These are phyloP conservation scores for Zosterops pallidus DNA, from an alignment of 2,113 vertebrate species.

Conservation along the genomic window DNA sequence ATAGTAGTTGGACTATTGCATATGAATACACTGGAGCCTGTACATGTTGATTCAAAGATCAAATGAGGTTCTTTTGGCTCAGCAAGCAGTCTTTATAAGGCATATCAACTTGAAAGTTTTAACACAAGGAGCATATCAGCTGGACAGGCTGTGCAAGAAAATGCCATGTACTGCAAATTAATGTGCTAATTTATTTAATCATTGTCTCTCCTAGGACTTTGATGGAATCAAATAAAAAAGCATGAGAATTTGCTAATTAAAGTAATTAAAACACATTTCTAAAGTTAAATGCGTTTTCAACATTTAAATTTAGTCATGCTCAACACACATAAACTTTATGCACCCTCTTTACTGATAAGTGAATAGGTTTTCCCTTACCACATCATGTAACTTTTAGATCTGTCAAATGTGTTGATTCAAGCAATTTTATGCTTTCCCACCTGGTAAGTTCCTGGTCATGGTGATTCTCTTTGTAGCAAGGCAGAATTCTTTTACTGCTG, in stretches of 20 bases:
- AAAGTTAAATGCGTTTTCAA: neutral
- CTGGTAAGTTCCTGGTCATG: neutral
- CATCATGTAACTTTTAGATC: neutral
- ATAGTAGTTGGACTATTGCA: neutral
- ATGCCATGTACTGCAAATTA: neutral
- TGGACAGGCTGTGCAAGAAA: neutral
- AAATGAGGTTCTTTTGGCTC: neutral
- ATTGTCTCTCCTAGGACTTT: neutral
- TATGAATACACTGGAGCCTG: neutral
- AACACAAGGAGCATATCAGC: neutral
- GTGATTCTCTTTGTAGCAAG: neutral
- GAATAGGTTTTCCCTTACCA: neutral
- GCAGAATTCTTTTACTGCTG: neutral
- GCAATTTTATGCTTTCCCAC: neutral
- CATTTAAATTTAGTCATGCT: neutral
- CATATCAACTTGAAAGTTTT: neutral
- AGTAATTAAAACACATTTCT: neutral
- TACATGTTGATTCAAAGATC: neutral
- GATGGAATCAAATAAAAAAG: neutral
- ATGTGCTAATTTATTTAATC: neutral
- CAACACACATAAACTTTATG: neutral
- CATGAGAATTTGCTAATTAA: neutral
- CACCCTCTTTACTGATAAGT: neutral
- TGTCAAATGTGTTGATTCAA: neutral
- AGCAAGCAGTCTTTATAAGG: neutral